Percentiles rank a stretch among this genome's conserved stretches.
Evolutionary conservation across 2,113 vertebrate genomes (phyloP).

Genomic region (Vidua macroura): DNA sequence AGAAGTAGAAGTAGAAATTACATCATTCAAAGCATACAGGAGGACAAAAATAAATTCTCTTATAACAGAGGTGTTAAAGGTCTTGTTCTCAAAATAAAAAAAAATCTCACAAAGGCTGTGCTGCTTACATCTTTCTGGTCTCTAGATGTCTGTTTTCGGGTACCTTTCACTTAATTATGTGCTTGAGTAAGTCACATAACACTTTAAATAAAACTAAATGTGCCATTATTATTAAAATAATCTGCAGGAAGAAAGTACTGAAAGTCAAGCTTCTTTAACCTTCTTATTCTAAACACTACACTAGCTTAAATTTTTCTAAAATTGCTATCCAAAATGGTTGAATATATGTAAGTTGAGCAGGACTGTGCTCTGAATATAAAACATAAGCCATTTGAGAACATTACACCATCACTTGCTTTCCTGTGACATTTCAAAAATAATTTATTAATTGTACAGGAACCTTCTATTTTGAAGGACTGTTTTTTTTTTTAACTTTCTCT

Average conservation of each 20-base stretch:
- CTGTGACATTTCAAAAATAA: neutral
- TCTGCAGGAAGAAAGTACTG: neutral
- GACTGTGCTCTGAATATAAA: neutral
- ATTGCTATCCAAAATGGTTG: neutral
- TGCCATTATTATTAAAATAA: conserved; percentile 12
- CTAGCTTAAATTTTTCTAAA: neutral
- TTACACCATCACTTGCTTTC: neutral
- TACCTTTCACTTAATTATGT: neutral
- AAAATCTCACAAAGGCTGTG: neutral
- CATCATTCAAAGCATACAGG: neutral
- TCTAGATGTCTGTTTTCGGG: neutral
- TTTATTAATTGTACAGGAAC: neutral
- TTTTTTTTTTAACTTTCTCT: neutral
- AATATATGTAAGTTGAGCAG: neutral
- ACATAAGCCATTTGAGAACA: neutral
- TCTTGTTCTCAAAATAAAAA: neutral
- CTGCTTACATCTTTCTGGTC: neutral
- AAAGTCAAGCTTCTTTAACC: conserved; percentile 19
- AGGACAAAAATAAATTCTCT: neutral
- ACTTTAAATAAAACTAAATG: conserved; percentile 15
- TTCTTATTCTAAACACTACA: neutral
- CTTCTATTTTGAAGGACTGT: neutral
- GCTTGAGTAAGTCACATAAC: neutral
- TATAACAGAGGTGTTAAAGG: neutral
- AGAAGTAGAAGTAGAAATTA: neutral